Evolutionary conservation across 2,797 vertebrate genomes (phyloP), one percentile per base, ranked within the genome.

Genomic region (Hippopotamyrus pictus): DNA sequence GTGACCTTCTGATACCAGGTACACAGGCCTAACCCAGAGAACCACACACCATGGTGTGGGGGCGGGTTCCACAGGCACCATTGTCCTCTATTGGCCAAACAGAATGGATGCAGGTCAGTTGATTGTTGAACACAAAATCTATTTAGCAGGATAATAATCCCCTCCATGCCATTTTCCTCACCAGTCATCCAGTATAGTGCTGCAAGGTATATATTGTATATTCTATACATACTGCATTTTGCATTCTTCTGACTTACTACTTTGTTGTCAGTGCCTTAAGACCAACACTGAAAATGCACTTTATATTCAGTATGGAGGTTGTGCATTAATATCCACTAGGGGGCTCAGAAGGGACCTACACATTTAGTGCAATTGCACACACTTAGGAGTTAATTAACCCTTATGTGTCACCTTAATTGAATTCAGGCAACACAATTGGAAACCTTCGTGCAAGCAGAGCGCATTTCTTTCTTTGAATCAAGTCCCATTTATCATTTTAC

Each of bases 291-390:
- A 41, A 19, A 41, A 84, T 25, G 79, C 41, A 22, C 41, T 2
- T 84, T 46, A 11, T 25, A 14, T 50, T 12, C 41, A 9, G 7
- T 50, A 84, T 84, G 82, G 9, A 50, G 44, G 44, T 29, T 85
- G 44, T 51, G 82, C 48, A 3, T 51, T 29, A 85, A 51, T 85
- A 85, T 85, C 82, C 82, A 85, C 82, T 85, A 85, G 82, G 82
- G 82, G 82, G 82, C 82, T 85, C 82, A 51, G 82, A 85, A 85
- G 82, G 82, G 25, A 85, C 19, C 19, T 82, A 22, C 19, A 46
- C 76, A 46, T 46, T 82, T 82, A 41, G 76, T 44, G 76, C 46
- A 82, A 82, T 46, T 82, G 76, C 76, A 82, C 17, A 19, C 6
- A 82, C 19, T 82, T 82, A 82, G 41, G 41, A 44, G 17, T 82